These are phyloP conservation scores for Pollachius pollachius DNA, from an alignment of 2,113 vertebrate species.

Conservation along the genomic window DNA sequence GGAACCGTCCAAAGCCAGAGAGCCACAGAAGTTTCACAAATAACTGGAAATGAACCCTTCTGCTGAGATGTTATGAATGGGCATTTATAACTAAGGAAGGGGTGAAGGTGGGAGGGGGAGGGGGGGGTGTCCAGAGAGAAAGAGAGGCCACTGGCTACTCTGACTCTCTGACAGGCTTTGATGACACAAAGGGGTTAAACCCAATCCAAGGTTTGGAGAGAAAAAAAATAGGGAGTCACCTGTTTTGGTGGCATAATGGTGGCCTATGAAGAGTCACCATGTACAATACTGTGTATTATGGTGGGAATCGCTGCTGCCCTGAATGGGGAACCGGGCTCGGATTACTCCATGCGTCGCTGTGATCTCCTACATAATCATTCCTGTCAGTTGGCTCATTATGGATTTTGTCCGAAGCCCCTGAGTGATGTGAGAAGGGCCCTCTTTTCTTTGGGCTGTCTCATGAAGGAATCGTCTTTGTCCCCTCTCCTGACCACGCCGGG, in stretches of 20 bases:
- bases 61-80: constrained; percentile 62
- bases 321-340: constrained; percentile 73
- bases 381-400: constrained; percentile 89
- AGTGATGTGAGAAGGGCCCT: constrained; percentile 83
- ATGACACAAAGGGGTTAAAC: constrained; percentile 76
- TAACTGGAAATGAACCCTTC: constrained; percentile 59
- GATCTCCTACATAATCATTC: constrained; percentile 83
- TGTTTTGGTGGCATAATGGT: constrained; percentile 76
- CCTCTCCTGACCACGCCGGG: constrained; percentile 50
- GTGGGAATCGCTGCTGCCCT: constrained; percentile 80
- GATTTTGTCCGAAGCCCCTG: constrained; percentile 82
- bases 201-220: constrained; percentile 53
- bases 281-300: constrained; percentile 81
- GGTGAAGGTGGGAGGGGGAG: constrained; percentile 26
- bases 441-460: constrained; percentile 64
- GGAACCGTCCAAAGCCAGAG: constrained; percentile 10
- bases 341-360: constrained; percentile 81
- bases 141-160: constrained; percentile 52
- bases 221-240: constrained; percentile 72
- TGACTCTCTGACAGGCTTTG: constrained; percentile 68
- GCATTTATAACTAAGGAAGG: constrained; percentile 67
- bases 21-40: constrained; percentile 52
- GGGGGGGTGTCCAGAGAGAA: constrained; percentile 33
- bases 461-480: constrained; percentile 76
- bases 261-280: constrained; percentile 70